Evolutionary conservation across 2,113 vertebrate genomes (phyloP).

Genomic region (Pseudopipra pipra): DNA sequence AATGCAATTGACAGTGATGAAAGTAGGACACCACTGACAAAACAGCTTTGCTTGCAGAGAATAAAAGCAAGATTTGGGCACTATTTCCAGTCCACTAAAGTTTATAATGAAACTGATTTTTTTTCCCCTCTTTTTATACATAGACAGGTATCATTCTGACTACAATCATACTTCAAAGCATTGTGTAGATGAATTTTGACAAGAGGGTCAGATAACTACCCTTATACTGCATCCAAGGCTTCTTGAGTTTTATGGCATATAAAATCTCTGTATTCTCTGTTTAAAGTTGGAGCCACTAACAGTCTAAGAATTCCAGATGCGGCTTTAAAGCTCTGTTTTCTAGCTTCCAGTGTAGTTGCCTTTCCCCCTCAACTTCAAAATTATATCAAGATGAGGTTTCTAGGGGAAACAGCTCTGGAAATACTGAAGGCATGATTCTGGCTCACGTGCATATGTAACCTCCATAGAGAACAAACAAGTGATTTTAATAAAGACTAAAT

Average conservation of each 20-base stretch:
- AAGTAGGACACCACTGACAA: neutral
- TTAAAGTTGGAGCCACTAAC: conserved; percentile 37
- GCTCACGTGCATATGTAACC: neutral
- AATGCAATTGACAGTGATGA: neutral
- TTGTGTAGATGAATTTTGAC: neutral
- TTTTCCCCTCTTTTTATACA: neutral
- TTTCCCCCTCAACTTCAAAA: conserved; percentile 11
- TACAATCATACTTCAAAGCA: conserved; percentile 16
- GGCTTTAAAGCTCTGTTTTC: conserved; percentile 27
- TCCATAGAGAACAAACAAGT: neutral
- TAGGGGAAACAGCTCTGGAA: conserved; percentile 6
- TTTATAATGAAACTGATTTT: neutral
- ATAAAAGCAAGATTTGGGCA: neutral
- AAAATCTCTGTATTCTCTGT: neutral
- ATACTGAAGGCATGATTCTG: neutral
- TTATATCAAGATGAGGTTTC: conserved; percentile 48
- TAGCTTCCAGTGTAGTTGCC: neutral
- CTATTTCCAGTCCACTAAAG: neutral
- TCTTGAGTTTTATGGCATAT: conserved; percentile 30
- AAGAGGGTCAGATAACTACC: neutral
- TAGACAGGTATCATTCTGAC: neutral
- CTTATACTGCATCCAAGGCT: conserved; percentile 34
- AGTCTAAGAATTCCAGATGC: conserved; percentile 58
- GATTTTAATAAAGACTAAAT: conserved; percentile 40
- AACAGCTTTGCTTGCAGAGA: neutral